Percentiles rank a stretch among this genome's conserved stretches.
These are phyloP conservation scores for Phrynosoma platyrhinos DNA, from an alignment of 2,113 vertebrate genomes.

Conservation along the genomic window DNA sequence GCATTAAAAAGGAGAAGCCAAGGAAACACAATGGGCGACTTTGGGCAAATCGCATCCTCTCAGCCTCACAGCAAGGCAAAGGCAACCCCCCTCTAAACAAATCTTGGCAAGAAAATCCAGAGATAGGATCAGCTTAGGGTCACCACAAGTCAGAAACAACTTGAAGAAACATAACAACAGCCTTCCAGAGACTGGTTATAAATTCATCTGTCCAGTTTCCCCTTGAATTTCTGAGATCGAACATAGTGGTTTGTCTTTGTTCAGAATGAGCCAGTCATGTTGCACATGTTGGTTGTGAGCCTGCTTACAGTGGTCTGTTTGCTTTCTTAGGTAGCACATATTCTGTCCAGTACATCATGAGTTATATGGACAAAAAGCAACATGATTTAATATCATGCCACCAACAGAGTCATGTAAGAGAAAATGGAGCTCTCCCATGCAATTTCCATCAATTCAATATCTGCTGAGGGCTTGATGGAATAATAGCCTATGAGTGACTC, in stretches of 20 bases:
- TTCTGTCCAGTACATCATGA: neutral
- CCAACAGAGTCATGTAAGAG: neutral
- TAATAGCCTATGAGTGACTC: neutral
- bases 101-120: neutral
- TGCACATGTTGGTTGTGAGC: neutral
- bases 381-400: neutral
- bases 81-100: too few species aligned
- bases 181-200: neutral
- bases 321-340: neutral
- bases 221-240: neutral
- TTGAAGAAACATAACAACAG: neutral
- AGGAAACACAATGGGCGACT: too few species aligned
- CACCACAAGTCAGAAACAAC: too few species aligned
- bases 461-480: neutral
- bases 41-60: too few species aligned
- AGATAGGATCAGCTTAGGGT: too few species aligned
- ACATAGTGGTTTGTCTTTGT: neutral
- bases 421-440: neutral
- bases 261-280: neutral
- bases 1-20: too few species aligned
- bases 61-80: too few species aligned
- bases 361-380: slow-evolving; percentile 5
- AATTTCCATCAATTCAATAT: neutral
- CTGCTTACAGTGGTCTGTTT: neutral
- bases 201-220: neutral